Evolutionary conservation across 2,113 vertebrate genomes (phyloP).

Genomic region (Progne subis): DNA sequence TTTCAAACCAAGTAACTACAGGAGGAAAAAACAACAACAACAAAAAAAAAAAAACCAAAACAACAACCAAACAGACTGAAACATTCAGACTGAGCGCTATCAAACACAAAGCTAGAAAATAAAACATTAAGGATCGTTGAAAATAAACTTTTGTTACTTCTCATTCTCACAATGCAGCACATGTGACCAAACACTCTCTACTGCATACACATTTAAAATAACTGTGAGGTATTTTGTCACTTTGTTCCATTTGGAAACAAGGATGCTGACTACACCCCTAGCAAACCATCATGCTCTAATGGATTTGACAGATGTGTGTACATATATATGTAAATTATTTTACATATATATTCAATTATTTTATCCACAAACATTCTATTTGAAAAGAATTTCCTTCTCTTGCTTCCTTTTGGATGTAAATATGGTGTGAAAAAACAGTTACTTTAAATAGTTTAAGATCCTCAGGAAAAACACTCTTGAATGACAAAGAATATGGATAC

Average conservation of each 20-base stretch:
- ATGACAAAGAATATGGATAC: not conserved
- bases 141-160: not conserved
- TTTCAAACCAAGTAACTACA: conserved; percentile 44
- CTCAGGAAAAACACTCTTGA: not conserved
- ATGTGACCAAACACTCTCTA: not conserved
- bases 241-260: not conserved
- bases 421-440: not conserved
- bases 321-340: conserved; percentile 21
- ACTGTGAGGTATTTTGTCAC: not conserved
- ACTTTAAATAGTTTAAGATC: not conserved
- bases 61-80: not conserved
- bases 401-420: not conserved
- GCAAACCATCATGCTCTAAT: conserved; percentile 5
- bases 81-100: conserved; percentile 29
- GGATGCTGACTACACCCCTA: not conserved
- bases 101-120: conserved; percentile 45
- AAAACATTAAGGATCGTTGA: not conserved
- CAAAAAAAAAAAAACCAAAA: not conserved
- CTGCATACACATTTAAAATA: not conserved
- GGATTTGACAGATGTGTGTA: not conserved
- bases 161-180: not conserved
- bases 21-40: not conserved
- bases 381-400: not conserved
- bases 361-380: conserved; percentile 11
- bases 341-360: conserved; percentile 5